Evolutionary conservation across 1,140 invertebrate genomes (phyloP).

Genomic region (Papilio polytes): DNA sequence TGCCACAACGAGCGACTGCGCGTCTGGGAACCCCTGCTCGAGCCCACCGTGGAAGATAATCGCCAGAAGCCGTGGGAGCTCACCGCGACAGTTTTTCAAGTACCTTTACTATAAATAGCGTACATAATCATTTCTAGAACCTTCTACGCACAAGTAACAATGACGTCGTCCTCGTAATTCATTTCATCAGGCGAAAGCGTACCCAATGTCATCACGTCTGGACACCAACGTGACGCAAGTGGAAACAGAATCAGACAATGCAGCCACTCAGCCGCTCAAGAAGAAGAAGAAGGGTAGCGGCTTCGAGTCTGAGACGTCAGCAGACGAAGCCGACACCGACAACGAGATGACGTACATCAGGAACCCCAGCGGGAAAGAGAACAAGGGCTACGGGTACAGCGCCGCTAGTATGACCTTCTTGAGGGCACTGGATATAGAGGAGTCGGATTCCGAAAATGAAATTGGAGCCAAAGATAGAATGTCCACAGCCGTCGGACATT

Average conservation of each 20-base stretch:
- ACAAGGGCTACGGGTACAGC: slow-evolving; percentile 63
- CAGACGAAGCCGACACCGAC: slow-evolving; percentile 85
- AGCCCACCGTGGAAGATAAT: slow-evolving; percentile 88
- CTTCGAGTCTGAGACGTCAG: slow-evolving; percentile 86
- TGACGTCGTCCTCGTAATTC: background rate
- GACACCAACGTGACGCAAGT: slow-evolving; percentile 69
- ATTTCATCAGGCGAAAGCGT: slow-evolving; percentile 85
- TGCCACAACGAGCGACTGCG: slow-evolving; percentile 90
- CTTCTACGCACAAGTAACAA: background rate
- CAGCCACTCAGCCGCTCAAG: slow-evolving; percentile 51
- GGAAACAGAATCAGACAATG: slow-evolving; percentile 62
- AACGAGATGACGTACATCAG: slow-evolving; percentile 85
- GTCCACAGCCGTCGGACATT: slow-evolving; percentile 88
- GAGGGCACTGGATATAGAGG: slow-evolving; percentile 87
- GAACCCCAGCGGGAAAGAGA: slow-evolving; percentile 77
- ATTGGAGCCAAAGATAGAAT: slow-evolving; percentile 88
- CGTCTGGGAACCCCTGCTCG: slow-evolving; percentile 92
- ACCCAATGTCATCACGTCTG: slow-evolving; percentile 85
- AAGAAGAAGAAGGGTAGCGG: slow-evolving; percentile 65
- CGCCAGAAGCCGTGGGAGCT: slow-evolving; percentile 90
- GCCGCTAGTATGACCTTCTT: slow-evolving; percentile 74
- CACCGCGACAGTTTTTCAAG: slow-evolving; percentile 87
- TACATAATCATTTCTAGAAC: background rate
- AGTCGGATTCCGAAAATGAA: slow-evolving; percentile 93
- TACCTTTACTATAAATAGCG: slow-evolving; percentile 35